Percentiles rank a stretch among this genome's conserved stretches.
Conservation (phyloP, 2,888 invertebrate genomes). For the Xestobium rufovillosum region DNA sequence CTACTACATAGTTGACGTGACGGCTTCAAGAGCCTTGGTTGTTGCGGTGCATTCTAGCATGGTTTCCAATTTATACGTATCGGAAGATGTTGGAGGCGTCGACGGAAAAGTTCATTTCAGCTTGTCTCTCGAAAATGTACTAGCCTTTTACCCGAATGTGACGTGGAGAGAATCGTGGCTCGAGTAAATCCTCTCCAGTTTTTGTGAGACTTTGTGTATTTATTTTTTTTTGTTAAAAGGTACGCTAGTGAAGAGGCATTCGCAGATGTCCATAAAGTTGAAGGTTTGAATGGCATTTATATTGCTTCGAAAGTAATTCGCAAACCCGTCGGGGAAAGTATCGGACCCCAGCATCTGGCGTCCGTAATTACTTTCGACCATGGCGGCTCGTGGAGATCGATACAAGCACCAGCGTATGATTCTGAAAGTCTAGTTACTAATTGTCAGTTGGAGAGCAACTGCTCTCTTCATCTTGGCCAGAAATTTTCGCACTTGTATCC, state of each 20-base stretch:
- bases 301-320: constrained; percentile 72
- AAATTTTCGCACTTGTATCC: constrained; percentile 79
- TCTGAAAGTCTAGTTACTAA: constrained; percentile 59
- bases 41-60: constrained; percentile 72
- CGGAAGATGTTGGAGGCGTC: constrained; percentile 53
- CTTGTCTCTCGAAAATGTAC: constrained; percentile 68
- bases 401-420: constrained; percentile 64
- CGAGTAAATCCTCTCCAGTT: constrained; percentile 63
- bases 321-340: constrained; percentile 48
- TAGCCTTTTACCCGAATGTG: constrained; percentile 76
- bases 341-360: constrained; percentile 67
- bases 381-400: constrained; percentile 73
- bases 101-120: constrained; percentile 59
- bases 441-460: constrained; percentile 58
- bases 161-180: constrained; percentile 79
- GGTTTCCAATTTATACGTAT: constrained; percentile 72
- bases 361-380: constrained; percentile 82
- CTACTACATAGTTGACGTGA: constrained; percentile 79
- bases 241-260: constrained; percentile 74
- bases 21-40: constrained; percentile 70
- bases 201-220: no score
- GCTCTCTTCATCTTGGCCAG: constrained; percentile 82
- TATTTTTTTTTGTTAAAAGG: no score
- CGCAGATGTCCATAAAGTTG: constrained; percentile 81
- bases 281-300: constrained; percentile 81